Evolutionary conservation across 1,140 invertebrate genomes (phyloP), one percentile per base, ranked within the genome.

Genomic region (Drosophila miranda): DNA sequence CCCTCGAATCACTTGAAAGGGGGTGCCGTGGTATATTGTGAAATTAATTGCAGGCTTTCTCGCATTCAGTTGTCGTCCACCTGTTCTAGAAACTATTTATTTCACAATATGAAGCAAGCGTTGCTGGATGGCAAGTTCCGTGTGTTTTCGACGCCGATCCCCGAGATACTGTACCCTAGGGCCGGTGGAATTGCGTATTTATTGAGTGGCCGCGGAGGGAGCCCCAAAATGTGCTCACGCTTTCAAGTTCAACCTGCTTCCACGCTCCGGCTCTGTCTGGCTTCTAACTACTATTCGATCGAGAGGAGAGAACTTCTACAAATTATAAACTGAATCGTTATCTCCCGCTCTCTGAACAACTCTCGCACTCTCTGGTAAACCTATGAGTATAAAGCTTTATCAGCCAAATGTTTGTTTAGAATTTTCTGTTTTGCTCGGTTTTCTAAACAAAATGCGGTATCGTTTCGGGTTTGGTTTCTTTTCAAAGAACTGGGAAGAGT

Each of bases 81-180:
- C 16, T 51, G 26, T 69, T 69, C 63, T 69, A 52, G 66, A 69
- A 64, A 43, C 50, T 68, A 48, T 48, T 11, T 13, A 68, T 69
- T 69, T 69, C 66, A 69, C 66, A 28, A 69, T 41, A 9, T 6
- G 2, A 2, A 19, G 13, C 9, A 55, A 28, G 19, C 13, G 11
- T 16, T 49, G 16, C 16, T 16, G 16, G 16, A 16, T 30, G 26
- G 34, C n/a, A 38, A 11, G 62, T 46, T 48, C 34, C 26, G 62
- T 30, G 51, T 26, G 28, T 55, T 26, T 14, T 38, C 43, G 8
- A 13, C 63, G 62, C 28, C 66, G 26, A 68, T 56, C 34, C 56
- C 3, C 42, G 11, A 68, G 63, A 38, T 34, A 69, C 62, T 69
- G 66, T 34, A n/a, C 26, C 19, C 16, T 48, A 2, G 23, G 44